These are phyloP conservation scores for Tamias sibiricus DNA, from an alignment of 2,113 vertebrate genomes.

Conservation along the genomic window DNA sequence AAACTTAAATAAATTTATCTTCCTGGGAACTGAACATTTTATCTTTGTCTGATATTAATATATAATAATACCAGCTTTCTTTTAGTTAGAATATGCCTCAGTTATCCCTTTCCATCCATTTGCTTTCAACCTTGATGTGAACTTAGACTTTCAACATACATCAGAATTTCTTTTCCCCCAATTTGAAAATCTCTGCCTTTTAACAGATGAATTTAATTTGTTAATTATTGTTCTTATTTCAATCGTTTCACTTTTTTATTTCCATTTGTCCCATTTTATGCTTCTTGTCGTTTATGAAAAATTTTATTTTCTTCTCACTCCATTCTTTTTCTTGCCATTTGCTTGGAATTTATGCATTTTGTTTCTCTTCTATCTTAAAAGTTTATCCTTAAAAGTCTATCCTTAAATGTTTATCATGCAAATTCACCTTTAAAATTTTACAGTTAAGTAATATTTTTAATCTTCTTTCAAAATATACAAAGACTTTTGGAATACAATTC, in stretches of 20 bases:
- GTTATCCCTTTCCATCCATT: background rate
- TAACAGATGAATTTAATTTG: background rate
- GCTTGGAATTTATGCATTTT: background rate
- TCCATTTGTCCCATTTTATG: background rate
- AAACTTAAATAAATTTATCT: background rate
- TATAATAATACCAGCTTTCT: background rate
- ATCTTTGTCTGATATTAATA: background rate
- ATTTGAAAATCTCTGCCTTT: background rate
- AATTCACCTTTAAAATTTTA: background rate
- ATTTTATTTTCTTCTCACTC: background rate
- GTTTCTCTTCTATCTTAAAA: background rate
- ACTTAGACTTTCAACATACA: background rate
- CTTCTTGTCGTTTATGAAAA: background rate
- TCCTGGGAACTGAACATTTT: background rate
- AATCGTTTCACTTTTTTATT: slow-evolving; percentile 23
- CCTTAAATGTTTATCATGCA: background rate
- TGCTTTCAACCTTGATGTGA: background rate
- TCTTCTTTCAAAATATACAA: background rate
- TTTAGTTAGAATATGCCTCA: background rate
- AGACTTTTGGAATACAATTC: background rate
- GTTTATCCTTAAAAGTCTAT: background rate
- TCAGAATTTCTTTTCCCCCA: background rate
- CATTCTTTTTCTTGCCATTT: background rate
- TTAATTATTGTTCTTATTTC: background rate
- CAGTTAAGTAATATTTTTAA: background rate